Evolutionary conservation across 2,888 invertebrate genomes (phyloP).

Genomic region (Latrodectus hesperus): DNA sequence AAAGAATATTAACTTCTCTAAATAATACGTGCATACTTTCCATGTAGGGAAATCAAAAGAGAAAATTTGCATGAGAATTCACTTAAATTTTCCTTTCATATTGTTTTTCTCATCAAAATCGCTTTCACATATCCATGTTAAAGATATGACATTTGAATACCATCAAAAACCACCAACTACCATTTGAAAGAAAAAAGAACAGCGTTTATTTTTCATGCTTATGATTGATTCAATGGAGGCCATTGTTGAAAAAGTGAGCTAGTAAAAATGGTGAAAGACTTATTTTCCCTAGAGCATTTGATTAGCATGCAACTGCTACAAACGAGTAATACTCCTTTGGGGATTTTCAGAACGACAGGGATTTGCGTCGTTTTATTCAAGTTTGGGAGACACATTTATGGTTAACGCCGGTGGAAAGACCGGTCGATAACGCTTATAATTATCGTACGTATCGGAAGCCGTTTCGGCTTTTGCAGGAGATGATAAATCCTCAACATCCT

Average conservation of each 20-base stretch:
- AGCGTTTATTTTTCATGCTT: too few species aligned
- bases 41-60: too few species aligned
- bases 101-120: too few species aligned
- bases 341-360: slow-evolving; percentile 25
- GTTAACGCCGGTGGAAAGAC: background rate
- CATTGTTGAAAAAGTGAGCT: background rate
- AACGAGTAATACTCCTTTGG: background rate
- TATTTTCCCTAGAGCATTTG: background rate
- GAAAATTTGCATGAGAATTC: too few species aligned
- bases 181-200: too few species aligned
- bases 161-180: too few species aligned
- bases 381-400: slow-evolving; percentile 31
- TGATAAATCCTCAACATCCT: slow-evolving; percentile 49
- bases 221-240: too few species aligned
- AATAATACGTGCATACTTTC: too few species aligned
- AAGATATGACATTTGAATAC: too few species aligned
- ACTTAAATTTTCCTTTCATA: too few species aligned
- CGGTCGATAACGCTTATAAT: slow-evolving; percentile 53
- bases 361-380: slow-evolving; percentile 51
- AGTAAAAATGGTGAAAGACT: background rate
- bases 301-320: slow-evolving; percentile 1
- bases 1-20: too few species aligned
- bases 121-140: too few species aligned
- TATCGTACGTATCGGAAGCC: slow-evolving; percentile 54
- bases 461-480: slow-evolving; percentile 48